Evolutionary conservation across 1,140 invertebrate genomes (phyloP).

Genomic region (Zaprionus davidi): DNA sequence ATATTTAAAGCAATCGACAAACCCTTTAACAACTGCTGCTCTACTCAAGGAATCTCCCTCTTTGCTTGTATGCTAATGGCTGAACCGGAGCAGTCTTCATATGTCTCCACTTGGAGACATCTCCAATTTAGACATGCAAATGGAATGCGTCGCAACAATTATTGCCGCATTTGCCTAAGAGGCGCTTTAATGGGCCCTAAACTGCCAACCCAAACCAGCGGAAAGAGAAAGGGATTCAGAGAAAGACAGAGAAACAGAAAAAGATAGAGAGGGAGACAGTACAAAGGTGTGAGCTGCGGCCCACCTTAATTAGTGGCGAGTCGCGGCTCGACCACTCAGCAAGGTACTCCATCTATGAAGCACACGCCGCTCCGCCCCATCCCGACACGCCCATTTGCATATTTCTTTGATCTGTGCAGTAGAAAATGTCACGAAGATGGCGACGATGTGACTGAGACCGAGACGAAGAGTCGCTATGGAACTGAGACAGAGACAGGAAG

Average conservation of each 20-base stretch:
- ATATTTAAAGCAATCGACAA: no score
- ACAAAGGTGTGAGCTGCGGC: constrained; percentile 1
- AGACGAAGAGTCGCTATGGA: constrained; percentile 12
- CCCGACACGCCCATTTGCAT: constrained; percentile 64
- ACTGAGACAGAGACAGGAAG: background rate
- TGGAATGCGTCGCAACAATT: constrained; percentile 68
- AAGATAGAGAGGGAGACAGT: background rate
- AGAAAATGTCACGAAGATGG: constrained; percentile 31
- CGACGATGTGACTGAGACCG: constrained; percentile 17
- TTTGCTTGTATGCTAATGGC: constrained; percentile 57
- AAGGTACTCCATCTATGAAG: constrained; percentile 9
- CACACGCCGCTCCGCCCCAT: background rate
- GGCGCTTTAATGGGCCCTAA: constrained; percentile 76
- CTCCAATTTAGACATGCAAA: constrained; percentile 64
- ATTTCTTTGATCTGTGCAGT: constrained; percentile 65
- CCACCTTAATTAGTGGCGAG: constrained; percentile 73
- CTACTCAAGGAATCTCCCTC: background rate
- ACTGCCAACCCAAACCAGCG: constrained; percentile 39
- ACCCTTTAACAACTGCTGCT: background rate
- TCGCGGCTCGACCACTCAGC: constrained; percentile 26
- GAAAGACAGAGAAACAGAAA: background rate
- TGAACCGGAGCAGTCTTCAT: constrained; percentile 34
- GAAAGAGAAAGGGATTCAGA: background rate
- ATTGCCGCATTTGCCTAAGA: constrained; percentile 71
- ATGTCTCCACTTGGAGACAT: constrained; percentile 12